Evolutionary conservation across 2,888 invertebrate genomes (phyloP).

Genomic region (Callyntrura guangdongensis): DNA sequence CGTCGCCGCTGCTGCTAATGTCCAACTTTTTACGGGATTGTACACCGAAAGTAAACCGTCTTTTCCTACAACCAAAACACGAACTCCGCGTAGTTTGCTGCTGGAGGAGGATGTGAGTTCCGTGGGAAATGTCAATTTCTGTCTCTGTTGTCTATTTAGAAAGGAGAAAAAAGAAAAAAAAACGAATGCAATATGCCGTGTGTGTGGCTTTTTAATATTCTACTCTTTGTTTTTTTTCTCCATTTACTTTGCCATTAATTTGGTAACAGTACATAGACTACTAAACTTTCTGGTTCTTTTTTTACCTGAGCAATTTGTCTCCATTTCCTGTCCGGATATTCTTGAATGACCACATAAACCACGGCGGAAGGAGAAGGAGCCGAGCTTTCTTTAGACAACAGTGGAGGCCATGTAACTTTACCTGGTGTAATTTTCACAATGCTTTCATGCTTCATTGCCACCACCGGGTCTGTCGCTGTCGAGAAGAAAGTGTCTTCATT

Average conservation of each 20-base stretch:
- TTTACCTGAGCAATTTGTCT: conserved; percentile 85
- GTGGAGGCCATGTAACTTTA: conserved; percentile 86
- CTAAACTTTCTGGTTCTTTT: not conserved
- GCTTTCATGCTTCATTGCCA: conserved; percentile 86
- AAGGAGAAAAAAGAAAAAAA: conserved; percentile 32
- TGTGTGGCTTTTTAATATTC: not conserved
- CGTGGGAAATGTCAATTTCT: conserved; percentile 78
- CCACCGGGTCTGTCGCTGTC: conserved; percentile 56
- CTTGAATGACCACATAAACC: conserved; percentile 91
- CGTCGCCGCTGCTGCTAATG: not conserved
- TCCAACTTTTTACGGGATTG: conserved; percentile 86
- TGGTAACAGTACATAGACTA: not conserved
- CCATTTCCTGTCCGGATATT: conserved; percentile 86
- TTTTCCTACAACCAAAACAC: conserved; percentile 91
- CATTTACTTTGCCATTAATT: not conserved
- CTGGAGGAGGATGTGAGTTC: conserved; percentile 67
- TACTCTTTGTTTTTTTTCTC: conserved; percentile 4
- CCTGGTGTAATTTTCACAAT: conserved; percentile 87
- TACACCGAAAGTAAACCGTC: conserved; percentile 91
- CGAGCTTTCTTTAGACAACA: conserved; percentile 84
- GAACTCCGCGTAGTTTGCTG: conserved; percentile 86
- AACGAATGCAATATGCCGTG: not conserved
- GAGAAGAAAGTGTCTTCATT: conserved; percentile 32
- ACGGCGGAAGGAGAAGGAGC: conserved; percentile 43
- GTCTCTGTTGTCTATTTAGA: conserved; percentile 80